Base-by-base conservation (phyloP, 2,113 vertebrate genomes). In the Manacus vitellinus region DNA sequence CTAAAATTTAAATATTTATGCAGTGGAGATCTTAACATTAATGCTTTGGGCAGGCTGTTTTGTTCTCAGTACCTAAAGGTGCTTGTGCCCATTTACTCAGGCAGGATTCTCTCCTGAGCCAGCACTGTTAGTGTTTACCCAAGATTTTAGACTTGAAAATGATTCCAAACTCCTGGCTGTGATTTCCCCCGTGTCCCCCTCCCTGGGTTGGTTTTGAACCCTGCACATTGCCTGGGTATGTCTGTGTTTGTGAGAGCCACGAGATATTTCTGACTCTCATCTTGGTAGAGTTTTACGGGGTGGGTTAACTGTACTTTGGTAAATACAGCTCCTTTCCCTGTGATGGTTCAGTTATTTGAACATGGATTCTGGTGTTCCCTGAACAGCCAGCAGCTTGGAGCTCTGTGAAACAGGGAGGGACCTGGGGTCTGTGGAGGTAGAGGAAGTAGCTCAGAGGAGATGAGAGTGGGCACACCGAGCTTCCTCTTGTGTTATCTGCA, bases 181-280 rank as follows among this genome's bases (percentile, higher is more conserved):
- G 51, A 23, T 91, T 84, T 24, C 11, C 12, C 44, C 27, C 0
- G 0, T 0, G 0, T 46, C 11, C 30, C 18, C 33, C 31, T 63
- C 23, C 31, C 15, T 30, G 49, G n/a, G 22, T 28, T 39, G 44
- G 16, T 65, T 72, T 25, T 68, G 79, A 54, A 70, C 59, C 7
- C 16, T 52, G 54, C 6, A 0, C 1, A 3, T 71, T 71, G 39
- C 27, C 28, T 14, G 22, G 17, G 14, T 83, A 27, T 56, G 31
- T 76, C 49, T 2, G 8, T 10, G 25, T 41, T 41, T 62, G 23
- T 47, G 62, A 44, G 44, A 75, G 58, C 75, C 55, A 15, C 7
- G 16, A 78, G 37, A 5, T 31, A 0, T 20, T 65, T 51, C 25
- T 25, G 30, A 23, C 31, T 73, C 51, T 41, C 6, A 3, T 31